Percentiles rank a stretch among this genome's conserved stretches.
Evolutionary conservation across 2,888 invertebrate genomes (phyloP).

Genomic region (Ophioninae sp.): DNA sequence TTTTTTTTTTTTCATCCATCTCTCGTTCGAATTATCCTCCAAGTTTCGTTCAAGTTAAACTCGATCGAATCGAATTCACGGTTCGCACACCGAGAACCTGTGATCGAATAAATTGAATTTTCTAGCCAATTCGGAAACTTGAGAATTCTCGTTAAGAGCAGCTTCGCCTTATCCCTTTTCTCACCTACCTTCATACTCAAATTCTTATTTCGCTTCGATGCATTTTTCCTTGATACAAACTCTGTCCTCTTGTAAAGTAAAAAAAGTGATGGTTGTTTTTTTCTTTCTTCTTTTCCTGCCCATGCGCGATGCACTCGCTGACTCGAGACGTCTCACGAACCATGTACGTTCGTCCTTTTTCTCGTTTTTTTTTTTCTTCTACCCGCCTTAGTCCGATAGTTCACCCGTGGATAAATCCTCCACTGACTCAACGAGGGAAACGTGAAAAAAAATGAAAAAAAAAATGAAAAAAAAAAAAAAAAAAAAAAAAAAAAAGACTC

Average conservation of each 20-base stretch:
- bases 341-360: constrained; percentile 23
- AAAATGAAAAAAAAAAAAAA: constrained; percentile 1
- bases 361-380: background rate
- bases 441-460: constrained; percentile 1
- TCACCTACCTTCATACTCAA: background rate
- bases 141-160: background rate
- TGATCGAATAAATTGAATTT: background rate
- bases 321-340: constrained; percentile 29
- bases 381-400: constrained; percentile 6
- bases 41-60: background rate
- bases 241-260: background rate
- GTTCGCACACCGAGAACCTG: background rate
- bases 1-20: too few relatives aligned
- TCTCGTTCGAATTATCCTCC: background rate
- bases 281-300: background rate
- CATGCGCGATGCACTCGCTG: background rate
- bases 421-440: constrained; percentile 21
- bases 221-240: background rate
- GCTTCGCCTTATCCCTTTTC: background rate
- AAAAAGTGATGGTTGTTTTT: background rate
- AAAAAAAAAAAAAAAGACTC: too few relatives aligned
- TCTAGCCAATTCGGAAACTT: background rate
- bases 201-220: background rate
- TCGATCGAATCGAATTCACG: background rate
- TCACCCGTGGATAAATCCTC: constrained; percentile 49